Evolutionary conservation across 2,113 vertebrate species (phyloP), one percentile per base, ranked within the genome.

Genomic region (Rousettus leschenaultii): DNA sequence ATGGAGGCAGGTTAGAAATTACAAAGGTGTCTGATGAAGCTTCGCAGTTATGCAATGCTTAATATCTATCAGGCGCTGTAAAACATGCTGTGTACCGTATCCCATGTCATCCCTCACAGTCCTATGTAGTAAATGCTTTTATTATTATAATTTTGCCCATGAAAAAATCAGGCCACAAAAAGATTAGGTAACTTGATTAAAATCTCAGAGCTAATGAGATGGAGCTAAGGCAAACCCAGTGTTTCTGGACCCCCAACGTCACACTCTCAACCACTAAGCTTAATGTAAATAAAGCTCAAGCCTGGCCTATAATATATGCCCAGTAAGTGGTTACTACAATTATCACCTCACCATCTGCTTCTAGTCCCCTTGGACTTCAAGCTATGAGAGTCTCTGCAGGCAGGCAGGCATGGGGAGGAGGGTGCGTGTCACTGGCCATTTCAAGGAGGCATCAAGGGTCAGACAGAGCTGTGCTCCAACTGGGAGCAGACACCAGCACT

Each of bases 171-270:
- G 77, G 66, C 43, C 77, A 78, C 45, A 94, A 95, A 63, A 86
- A 95, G 85, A 77, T 77, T 53, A 51, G 75, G 59, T 80, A 85
- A 94, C 80, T 96, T 79, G 94, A 90, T 95, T 57, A 77, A 92
- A 94, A 71, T 71, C 82, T 75, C 78, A 82, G 86, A 94, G 40
- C n/a, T 13, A 35, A 33, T 24, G 65, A 74, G 43, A 77, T 35
- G 90, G 61, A 55, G 33, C 53, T 38, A 48, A 68, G 16, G 86
- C 61, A 51, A 77, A 73, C 35, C 63, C 57, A 11, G 45, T 3
- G 6, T 88, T 79, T 84, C 89, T 84, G 51, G 53, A 68, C 59
- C 24, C 24, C 70, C 0, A 4, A 15, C 3, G 10, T 38, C 86
- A 91, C n/a, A 24, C 30, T 59, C 43, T 24, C n/a, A 59, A 53